Base-by-base conservation (phyloP, 2,113 vertebrate species). In the Xiphophorus couchianus region DNA sequence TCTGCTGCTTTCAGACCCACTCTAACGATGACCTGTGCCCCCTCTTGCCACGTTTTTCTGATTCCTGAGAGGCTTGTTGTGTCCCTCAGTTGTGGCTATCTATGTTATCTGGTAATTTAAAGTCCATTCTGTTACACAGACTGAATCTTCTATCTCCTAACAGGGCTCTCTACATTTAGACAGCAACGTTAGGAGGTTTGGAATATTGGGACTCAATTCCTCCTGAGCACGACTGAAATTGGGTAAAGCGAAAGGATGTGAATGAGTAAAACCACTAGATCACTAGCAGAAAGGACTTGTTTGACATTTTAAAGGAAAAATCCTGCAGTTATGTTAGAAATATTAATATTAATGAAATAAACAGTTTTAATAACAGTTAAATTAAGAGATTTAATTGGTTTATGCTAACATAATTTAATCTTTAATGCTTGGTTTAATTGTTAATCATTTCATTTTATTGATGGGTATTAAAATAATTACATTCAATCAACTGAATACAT, bases 81-180 rank as follows among this genome's bases (percentile, higher is more conserved):
- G 62, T 66, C 62, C 69, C 51, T 71, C 12, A 8, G 42, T 78
- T 30, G 67, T 66, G 33, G 66, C 4, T 19, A 15, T 72, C 69
- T 82, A 62, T 87, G 78, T 71, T 78, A 63, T 62, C 69, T 54
- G 67, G 77, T 85, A 76, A 87, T 88, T 66, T 27, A 69, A 82
- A 66, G 72, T 62, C 61, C 28, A 17, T 62, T 51, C 31, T 58
- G 70, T 68, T 27, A 44, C 66, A 6, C 75, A 72, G 37, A 44
- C 27, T 31, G 76, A 30, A 76, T 80, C 76, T 69, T 64, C 78
- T 51, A 74, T 68, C 66, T 76, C 66, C 70, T 62, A 28, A 66
- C 68, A 61, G 61, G 69, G 77, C 73, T 76, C 58, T 35, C 31
- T 63, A 48, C 71, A 69, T n/a, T 15, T 51, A 58, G 31, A 48